A percentile compares a stretch with the other conserved stretches of the same genome.
Evolutionary conservation across 2,888 invertebrate genomes (phyloP).

Genomic region (Acrobeloides nanus): DNA sequence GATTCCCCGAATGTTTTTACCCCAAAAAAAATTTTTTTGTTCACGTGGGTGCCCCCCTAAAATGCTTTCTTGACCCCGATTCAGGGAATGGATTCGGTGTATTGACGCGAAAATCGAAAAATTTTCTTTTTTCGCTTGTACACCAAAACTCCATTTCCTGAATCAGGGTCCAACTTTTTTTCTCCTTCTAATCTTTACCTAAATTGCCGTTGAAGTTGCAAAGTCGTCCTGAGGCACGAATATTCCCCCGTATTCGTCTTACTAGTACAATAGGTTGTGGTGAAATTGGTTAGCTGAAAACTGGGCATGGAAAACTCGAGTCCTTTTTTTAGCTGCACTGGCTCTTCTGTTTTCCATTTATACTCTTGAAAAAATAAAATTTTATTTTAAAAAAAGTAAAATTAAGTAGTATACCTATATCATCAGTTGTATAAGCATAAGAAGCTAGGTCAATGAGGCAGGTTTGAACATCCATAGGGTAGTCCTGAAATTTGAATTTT

Average conservation of each 20-base stretch:
- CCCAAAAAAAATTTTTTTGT: no score
- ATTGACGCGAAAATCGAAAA: no score
- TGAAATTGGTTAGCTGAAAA: constrained; percentile 78
- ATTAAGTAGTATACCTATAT: constrained; percentile 63
- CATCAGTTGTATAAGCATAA: constrained; percentile 93
- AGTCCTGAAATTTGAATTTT: constrained; percentile 40
- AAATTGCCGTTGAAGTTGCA: constrained; percentile 93
- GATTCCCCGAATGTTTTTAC: no score
- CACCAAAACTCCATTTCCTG: not conserved
- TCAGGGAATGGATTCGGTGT: no score
- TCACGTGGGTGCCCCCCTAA: not conserved
- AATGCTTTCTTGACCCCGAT: no score
- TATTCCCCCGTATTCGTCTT: constrained; percentile 91
- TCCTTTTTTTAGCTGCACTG: constrained; percentile 75
- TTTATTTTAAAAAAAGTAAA: not conserved
- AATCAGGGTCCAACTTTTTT: not conserved
- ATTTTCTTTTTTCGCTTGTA: no score
- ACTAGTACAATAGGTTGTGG: constrained; percentile 89
- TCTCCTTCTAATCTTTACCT: constrained; percentile 60
- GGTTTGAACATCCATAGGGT: constrained; percentile 83
- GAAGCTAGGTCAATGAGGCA: constrained; percentile 91
- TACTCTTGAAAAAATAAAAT: constrained; percentile 59
- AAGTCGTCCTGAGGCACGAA: constrained; percentile 91
- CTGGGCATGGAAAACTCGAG: constrained; percentile 68
- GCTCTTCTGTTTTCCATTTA: constrained; percentile 83